These are phyloP conservation scores for Sycophaga agraensis DNA, from an alignment of 1,140 invertebrate genomes.

Conservation along the genomic window DNA sequence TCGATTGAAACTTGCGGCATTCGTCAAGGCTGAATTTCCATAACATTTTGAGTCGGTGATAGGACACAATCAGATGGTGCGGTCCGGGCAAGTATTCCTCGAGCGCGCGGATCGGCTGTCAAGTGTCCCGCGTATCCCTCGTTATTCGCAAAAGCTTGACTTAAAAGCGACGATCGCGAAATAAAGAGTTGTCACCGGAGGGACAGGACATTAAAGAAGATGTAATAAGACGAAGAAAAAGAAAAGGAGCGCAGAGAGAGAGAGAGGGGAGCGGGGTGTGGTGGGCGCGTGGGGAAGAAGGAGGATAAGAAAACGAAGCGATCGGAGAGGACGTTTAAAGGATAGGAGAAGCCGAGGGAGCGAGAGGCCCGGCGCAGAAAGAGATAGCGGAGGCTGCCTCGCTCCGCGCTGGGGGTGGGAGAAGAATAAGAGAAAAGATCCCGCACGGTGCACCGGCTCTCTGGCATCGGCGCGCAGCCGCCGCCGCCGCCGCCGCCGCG, in stretches of 20 bases:
- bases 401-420: background rate
- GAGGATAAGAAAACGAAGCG: constrained; percentile 25
- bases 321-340: constrained; percentile 22
- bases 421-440: constrained; percentile 29
- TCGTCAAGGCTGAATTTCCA: too few species aligned
- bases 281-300: too few species aligned
- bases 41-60: too few species aligned
- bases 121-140: background rate
- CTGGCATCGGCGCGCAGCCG: constrained; percentile 19
- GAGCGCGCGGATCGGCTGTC: constrained; percentile 6
- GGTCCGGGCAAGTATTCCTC: background rate
- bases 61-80: too few species aligned
- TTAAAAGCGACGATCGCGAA: constrained; percentile 20
- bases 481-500: background rate
- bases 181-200: constrained; percentile 24
- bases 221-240: constrained; percentile 25
- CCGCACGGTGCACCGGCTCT: constrained; percentile 24
- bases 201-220: constrained; percentile 26
- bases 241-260: background rate
- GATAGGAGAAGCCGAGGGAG: background rate
- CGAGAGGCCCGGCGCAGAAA: background rate
- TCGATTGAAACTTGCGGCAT: too few species aligned
- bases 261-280: background rate
- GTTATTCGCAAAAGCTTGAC: constrained; percentile 14
- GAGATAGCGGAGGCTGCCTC: background rate